Percentiles rank a stretch among this genome's conserved stretches.
Conservation (phyloP, 2,888 invertebrate species). For the Lobophora halterata region DNA sequence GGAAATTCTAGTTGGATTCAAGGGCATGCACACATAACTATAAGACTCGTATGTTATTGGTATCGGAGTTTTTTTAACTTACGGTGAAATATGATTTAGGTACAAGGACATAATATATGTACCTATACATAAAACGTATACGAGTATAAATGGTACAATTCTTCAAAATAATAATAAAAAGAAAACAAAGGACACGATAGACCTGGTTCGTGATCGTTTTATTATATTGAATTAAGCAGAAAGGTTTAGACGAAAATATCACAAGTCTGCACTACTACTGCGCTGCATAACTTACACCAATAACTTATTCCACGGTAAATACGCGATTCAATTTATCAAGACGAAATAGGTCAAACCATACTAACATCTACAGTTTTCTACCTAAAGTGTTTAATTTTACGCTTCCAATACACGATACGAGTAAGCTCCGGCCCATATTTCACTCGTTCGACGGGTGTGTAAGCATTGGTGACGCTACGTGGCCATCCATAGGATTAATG, state of each 20-base stretch:
- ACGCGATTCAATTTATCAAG: neutral
- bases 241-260: no score
- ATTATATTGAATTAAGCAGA: no score
- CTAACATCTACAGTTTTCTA: slow-evolving; percentile 10
- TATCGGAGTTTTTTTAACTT: neutral
- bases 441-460: slow-evolving; percentile 61
- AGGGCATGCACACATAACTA: slow-evolving; percentile 12
- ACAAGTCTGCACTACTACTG: no score
- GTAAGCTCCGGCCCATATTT: slow-evolving; percentile 45
- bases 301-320: no score
- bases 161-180: no score
- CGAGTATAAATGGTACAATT: no score
- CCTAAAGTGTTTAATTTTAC: slow-evolving; percentile 31
- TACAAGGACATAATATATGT: neutral
- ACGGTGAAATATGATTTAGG: neutral
- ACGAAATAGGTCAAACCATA: slow-evolving; percentile 1
- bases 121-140: no score
- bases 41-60: slow-evolving; percentile 6
- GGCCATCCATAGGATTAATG: slow-evolving; percentile 59
- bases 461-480: slow-evolving; percentile 60
- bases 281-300: no score
- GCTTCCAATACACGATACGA: slow-evolving; percentile 30
- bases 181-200: no score
- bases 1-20: neutral
- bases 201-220: no score